These are phyloP conservation scores for Threskiornis aethiopicus DNA, from an alignment of 2,797 vertebrate species.

Conservation along the genomic window DNA sequence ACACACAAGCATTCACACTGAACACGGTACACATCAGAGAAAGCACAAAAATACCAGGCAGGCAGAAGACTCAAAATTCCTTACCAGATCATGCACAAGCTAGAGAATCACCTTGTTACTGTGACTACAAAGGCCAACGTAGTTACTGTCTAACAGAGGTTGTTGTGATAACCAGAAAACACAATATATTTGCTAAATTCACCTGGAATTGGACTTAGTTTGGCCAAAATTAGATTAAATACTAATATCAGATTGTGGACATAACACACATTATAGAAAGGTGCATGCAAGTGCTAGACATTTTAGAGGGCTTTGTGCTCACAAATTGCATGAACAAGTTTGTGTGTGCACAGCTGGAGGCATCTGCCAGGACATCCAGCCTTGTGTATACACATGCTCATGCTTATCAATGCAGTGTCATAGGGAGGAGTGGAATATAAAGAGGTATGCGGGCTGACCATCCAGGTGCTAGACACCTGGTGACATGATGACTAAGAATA, in stretches of 20 bases:
- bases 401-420: background rate
- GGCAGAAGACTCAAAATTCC: background rate
- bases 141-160: background rate
- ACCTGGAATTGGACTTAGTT: background rate
- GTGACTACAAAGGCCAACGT: background rate
- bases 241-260: background rate
- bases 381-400: background rate
- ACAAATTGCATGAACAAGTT: background rate
- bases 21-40: background rate
- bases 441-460: constrained; percentile 48
- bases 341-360: constrained; percentile 43
- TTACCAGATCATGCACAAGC: constrained; percentile 6
- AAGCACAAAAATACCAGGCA: constrained; percentile 1
- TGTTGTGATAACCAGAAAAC: background rate
- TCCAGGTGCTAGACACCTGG: background rate
- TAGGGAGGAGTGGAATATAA: background rate
- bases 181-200: background rate
- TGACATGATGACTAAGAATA: background rate
- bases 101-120: background rate
- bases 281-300: background rate
- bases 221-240: background rate
- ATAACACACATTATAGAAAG: background rate
- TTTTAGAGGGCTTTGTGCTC: background rate
- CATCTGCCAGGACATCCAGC: background rate
- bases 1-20: background rate